phyloP scores from a whole-genome alignment of 2,888 invertebrate species.

The Watsonalla binaria region DNA sequence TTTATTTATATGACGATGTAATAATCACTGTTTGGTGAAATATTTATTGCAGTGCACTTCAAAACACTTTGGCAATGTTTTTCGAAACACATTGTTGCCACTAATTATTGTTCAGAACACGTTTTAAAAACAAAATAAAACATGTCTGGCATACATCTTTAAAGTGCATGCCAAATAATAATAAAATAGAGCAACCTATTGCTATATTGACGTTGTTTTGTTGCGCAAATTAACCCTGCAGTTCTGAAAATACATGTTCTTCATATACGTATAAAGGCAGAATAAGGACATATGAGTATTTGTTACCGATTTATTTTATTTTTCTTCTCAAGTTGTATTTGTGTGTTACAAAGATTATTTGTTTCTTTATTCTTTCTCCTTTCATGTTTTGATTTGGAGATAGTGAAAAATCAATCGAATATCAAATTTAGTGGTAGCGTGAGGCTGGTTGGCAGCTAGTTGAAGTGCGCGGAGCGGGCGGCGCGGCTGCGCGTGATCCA shows the following conservation, averaged over 20 bases:
- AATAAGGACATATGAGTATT: too few relatives aligned
- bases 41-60: not conserved
- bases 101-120: not conserved
- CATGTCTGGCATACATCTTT: not conserved
- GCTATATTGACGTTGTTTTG: too few relatives aligned
- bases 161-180: not conserved
- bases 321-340: too few relatives aligned
- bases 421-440: not conserved
- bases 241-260: too few relatives aligned
- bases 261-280: too few relatives aligned
- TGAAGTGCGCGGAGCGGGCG: not conserved
- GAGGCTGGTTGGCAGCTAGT: not conserved
- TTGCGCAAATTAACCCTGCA: too few relatives aligned
- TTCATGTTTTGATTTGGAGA: not conserved
- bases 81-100: not conserved
- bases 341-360: too few relatives aligned
- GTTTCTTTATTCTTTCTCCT: too few relatives aligned
- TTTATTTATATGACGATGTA: too few relatives aligned
- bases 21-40: not conserved
- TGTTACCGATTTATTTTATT: too few relatives aligned
- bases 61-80: not conserved
- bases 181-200: too few relatives aligned
- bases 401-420: not conserved
- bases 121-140: not conserved
- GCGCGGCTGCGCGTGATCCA: conserved; percentile 52